A percentile compares a stretch with the other conserved stretches of the same genome.
phyloP scores from a whole-genome alignment of 2,797 vertebrate species.

The Oophaga sylvatica region DNA sequence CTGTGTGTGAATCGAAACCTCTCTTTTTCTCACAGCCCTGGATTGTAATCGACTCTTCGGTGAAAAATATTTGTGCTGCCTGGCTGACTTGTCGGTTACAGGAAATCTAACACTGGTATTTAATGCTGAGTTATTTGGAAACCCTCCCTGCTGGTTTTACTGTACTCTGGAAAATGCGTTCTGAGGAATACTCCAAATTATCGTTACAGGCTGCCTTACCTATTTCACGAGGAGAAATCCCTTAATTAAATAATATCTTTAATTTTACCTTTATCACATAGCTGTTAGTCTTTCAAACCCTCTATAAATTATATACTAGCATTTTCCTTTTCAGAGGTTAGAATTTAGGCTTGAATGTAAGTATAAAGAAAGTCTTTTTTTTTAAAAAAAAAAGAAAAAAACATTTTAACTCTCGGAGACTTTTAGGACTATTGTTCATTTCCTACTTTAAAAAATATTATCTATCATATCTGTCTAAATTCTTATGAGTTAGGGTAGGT shows the following conservation, averaged over 20 bases:
- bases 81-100: conserved; percentile 61
- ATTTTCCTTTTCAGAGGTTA: conserved; percentile 43
- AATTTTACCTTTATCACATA: conserved; percentile 58
- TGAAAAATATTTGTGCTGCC: conserved; percentile 66
- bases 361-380: conserved; percentile 24
- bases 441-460: conserved; percentile 16
- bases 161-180: conserved; percentile 68
- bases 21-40: conserved; percentile 30
- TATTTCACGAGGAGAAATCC: conserved; percentile 65
- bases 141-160: conserved; percentile 78
- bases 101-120: conserved; percentile 68
- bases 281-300: conserved; percentile 58
- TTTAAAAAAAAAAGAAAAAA: background rate
- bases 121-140: conserved; percentile 76
- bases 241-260: conserved; percentile 65
- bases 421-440: conserved; percentile 46
- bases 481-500: conserved; percentile 17
- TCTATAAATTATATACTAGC: conserved; percentile 55
- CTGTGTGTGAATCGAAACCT: conserved; percentile 36
- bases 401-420: conserved; percentile 30
- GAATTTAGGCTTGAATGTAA: conserved; percentile 50
- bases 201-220: conserved; percentile 70
- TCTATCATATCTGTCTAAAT: conserved; percentile 9
- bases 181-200: conserved; percentile 75
- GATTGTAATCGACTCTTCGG: conserved; percentile 58